These are phyloP conservation scores for Muricea muricata DNA, from an alignment of 92 coral and sea anemone genomes.

Conservation along the genomic window DNA sequence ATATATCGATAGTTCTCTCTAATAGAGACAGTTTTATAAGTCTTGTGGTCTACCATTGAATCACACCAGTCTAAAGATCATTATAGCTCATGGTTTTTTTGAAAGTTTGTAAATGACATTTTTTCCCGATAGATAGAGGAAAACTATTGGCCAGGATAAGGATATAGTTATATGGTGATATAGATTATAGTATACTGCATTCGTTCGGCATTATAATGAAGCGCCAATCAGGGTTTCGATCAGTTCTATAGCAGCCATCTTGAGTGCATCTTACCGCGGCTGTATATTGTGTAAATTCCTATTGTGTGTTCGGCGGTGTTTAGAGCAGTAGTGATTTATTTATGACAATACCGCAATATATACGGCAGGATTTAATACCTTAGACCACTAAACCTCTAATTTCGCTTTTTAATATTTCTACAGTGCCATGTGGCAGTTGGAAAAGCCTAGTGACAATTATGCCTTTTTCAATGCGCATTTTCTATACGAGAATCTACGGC, in stretches of 20 bases:
- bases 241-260: slow-evolving; percentile 44
- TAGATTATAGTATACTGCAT: background rate
- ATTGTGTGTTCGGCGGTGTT: slow-evolving; percentile 13
- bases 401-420: background rate
- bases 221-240: slow-evolving; percentile 29
- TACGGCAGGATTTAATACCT: slow-evolving; percentile 19
- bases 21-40: no score
- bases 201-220: background rate
- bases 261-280: slow-evolving; percentile 36
- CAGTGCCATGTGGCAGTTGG: background rate
- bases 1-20: no score
- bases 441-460: background rate
- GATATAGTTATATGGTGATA: no score
- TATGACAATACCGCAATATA: slow-evolving; percentile 43
- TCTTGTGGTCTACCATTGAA: no score
- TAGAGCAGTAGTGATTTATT: slow-evolving; percentile 39
- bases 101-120: no score
- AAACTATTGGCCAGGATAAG: background rate
- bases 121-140: no score
- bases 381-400: slow-evolving; percentile 22
- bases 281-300: slow-evolving; percentile 17
- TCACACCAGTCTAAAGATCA: no score
- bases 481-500: no score
- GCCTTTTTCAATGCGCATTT: background rate
- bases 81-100: no score